Percentiles rank a stretch among this genome's conserved stretches.
Evolutionary conservation across 2,113 vertebrate species (phyloP).

Genomic region (Columba livia): DNA sequence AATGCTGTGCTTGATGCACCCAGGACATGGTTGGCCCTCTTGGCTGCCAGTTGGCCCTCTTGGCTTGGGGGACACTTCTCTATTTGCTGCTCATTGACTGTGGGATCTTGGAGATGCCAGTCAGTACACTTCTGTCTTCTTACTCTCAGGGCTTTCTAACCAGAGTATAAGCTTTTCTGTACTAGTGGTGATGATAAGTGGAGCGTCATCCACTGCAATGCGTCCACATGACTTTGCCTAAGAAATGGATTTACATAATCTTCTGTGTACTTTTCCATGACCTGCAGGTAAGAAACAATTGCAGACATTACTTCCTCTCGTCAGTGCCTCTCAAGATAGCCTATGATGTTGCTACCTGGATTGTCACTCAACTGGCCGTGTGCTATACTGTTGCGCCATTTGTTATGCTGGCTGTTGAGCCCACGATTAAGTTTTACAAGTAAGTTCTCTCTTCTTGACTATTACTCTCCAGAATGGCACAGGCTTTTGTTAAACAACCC

Average conservation of each 20-base stretch:
- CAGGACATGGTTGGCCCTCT: too few species aligned
- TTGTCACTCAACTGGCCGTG: constrained; percentile 75
- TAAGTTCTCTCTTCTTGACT: constrained; percentile 51
- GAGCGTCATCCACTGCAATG: neutral
- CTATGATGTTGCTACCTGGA: constrained; percentile 76
- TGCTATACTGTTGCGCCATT: constrained; percentile 78
- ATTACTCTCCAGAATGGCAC: neutral
- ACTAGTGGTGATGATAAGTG: neutral
- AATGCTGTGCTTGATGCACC: too few species aligned
- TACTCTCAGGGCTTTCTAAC: neutral
- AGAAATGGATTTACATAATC: neutral
- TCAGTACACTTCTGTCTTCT: neutral
- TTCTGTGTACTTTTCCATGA: neutral
- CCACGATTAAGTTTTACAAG: constrained; percentile 80
- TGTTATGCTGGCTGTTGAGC: constrained; percentile 78
- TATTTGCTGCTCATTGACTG: neutral
- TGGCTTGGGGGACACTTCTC: neutral
- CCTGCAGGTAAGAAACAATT: constrained; percentile 77
- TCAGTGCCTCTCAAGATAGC: constrained; percentile 67
- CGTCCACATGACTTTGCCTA: rapidly evolving
- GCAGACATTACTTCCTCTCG: constrained; percentile 74
- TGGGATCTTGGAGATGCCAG: neutral
- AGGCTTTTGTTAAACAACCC: neutral
- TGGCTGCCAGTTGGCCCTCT: too few species aligned
- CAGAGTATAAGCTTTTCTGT: neutral